phyloP scores from a whole-genome alignment of 2,888 invertebrate species.

The Gerris lacustris region DNA sequence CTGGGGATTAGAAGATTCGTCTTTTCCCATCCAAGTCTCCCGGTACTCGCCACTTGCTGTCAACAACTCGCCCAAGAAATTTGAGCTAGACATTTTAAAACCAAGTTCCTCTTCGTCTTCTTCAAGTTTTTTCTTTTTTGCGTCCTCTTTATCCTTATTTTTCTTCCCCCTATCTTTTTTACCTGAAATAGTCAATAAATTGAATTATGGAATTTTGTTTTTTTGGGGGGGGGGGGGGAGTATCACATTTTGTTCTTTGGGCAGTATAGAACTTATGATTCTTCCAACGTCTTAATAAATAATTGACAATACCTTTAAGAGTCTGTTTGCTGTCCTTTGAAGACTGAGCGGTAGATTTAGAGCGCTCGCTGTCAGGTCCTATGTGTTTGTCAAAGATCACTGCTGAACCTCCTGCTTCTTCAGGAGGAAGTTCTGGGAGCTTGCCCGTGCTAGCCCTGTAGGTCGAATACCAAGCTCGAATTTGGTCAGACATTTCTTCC shows the following conservation, averaged over 20 bases:
- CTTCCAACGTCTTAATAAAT: too few species aligned
- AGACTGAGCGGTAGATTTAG: conserved; percentile 62
- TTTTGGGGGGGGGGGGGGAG: too few species aligned
- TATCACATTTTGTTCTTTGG: too few species aligned
- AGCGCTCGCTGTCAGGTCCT: conserved; percentile 59
- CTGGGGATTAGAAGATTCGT: conserved; percentile 57
- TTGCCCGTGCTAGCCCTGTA: conserved; percentile 70
- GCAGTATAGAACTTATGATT: too few species aligned
- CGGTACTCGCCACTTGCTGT: conserved; percentile 64
- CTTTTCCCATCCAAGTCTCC: conserved; percentile 70
- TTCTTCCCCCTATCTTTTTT: conserved; percentile 60
- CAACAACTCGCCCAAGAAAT: conserved; percentile 59
- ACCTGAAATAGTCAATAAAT: conserved; percentile 19
- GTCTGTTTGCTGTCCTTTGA: conserved; percentile 37
- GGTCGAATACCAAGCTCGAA: conserved; percentile 74
- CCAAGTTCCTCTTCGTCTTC: conserved; percentile 53
- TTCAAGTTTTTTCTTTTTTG: conserved; percentile 42
- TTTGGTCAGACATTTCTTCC: conserved; percentile 76
- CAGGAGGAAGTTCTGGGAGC: conserved; percentile 83
- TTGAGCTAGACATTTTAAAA: conserved; percentile 56
- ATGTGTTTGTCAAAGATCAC: conserved; percentile 67
- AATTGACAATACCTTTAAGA: neutral
- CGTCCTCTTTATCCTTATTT: conserved; percentile 51
- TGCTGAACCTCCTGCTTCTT: conserved; percentile 79
- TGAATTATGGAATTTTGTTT: too few species aligned